Conservation (phyloP, 2,113 vertebrate species). For the Zeus faber region DNA sequence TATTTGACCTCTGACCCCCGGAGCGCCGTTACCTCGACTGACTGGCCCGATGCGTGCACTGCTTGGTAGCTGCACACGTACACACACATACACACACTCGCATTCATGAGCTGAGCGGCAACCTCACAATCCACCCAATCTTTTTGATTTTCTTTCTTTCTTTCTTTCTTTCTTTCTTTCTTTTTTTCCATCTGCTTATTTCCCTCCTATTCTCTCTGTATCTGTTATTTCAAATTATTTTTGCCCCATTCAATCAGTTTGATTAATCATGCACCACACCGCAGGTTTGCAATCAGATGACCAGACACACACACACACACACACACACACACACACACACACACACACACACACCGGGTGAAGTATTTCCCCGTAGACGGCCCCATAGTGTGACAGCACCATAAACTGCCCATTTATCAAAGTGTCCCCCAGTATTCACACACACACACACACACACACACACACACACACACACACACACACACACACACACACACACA, state of each 20-base stretch:
- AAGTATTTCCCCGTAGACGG: slow-evolving; percentile 84
- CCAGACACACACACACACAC: slow-evolving; percentile 41
- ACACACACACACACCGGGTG: slow-evolving; percentile 31
- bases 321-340: slow-evolving; percentile 17
- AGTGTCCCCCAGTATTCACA: slow-evolving; percentile 69
- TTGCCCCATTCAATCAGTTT: slow-evolving; percentile 89
- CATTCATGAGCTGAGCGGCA: too few species aligned
- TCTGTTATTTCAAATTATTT: slow-evolving; percentile 68
- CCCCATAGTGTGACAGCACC: slow-evolving; percentile 82
- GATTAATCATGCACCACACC: slow-evolving; percentile 88
- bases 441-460: slow-evolving; percentile 4
- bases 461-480: slow-evolving; percentile 16
- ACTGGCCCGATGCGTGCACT: too few species aligned
- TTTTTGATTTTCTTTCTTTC: slow-evolving; percentile 20
- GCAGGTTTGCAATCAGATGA: slow-evolving; percentile 91
- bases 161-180: slow-evolving; percentile 66
- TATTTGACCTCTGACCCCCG: slow-evolving; percentile 67
- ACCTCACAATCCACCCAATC: too few species aligned
- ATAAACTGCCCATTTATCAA: slow-evolving; percentile 94
- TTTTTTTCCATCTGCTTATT: slow-evolving; percentile 66
- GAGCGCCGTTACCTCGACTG: too few species aligned
- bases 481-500: slow-evolving; percentile 17
- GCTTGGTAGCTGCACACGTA: slow-evolving; percentile 30
- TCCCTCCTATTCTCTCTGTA: slow-evolving; percentile 13
- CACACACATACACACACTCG: slow-evolving; percentile 22